Base-by-base conservation (phyloP, 2,113 vertebrate genomes). In the Galeopterus variegatus region DNA sequence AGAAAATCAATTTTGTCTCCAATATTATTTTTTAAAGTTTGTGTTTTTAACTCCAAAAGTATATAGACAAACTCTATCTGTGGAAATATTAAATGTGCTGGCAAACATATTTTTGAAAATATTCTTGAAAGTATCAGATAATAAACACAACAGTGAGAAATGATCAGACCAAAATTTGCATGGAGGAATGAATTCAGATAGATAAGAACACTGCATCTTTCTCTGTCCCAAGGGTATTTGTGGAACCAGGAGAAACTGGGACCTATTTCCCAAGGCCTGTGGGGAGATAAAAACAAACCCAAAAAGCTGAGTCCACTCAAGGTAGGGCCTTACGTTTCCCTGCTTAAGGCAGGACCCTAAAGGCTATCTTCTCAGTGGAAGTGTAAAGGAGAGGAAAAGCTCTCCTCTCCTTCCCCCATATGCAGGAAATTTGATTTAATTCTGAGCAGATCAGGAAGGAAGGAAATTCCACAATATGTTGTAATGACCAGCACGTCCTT, bases 361-460 rank as follows among this genome's bases (percentile, higher is more conserved):
- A 80, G 54, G 6, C 45, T n/a, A 8, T 15, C 60, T 70, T 76
- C 9, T 19, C 2, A 15, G 8, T 33, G 5, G 15, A 5, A 33
- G 76, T 13, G 4, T 8, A 50, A 45, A 75, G 26, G 50, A 6
- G 12, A 60, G 13, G 13, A 13, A 8, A 62, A 41, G 2, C 23
- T 54, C 1, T 54, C 19, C 0, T 17, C 5, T 14, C 1, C 6
- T 2, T 1, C 12, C n/a, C 28, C 3, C 14, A 36, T 19, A 45
- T 33, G 1, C 18, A 70, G 17, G 14, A 36, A 65, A 31, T 11
- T 52, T 58, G 4, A 33, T 41, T 65, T 9, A 23, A 41, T 21
- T 54, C 21, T 77, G 26, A 33, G 33, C 18, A 72, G 21, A 65
- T 26, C 9, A 21, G 45, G 23, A 33, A 90, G 28, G 33, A 52